Evolutionary conservation across 2,797 vertebrate species (phyloP).

Genomic region (Trachurus trachurus): DNA sequence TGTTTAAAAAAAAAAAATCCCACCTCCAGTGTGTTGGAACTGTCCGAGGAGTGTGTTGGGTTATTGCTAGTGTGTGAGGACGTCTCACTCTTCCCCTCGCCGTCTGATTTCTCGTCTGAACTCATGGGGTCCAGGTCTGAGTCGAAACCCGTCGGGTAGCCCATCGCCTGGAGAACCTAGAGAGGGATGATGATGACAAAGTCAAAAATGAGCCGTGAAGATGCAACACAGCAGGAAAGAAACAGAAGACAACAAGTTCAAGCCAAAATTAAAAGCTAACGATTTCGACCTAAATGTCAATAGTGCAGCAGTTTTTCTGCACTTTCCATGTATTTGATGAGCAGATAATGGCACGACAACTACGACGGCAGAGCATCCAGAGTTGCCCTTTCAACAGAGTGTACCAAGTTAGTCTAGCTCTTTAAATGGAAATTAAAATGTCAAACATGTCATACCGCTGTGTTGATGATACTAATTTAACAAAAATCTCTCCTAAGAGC

Average conservation of each 20-base stretch:
- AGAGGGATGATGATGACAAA: not conserved
- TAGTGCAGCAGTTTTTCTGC: not conserved
- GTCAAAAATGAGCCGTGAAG: not conserved
- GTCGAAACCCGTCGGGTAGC: slow-evolving; percentile 98
- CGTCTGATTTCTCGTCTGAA: slow-evolving; percentile 98
- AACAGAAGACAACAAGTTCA: not conserved
- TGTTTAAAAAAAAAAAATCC: not conserved
- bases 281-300: not conserved
- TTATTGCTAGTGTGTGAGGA: slow-evolving; percentile 97
- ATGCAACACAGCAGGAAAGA: not conserved
- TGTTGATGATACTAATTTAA: not conserved
- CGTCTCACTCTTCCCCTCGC: slow-evolving; percentile 96
- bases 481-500: not conserved
- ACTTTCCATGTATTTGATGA: not conserved
- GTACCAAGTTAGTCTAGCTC: not conserved
- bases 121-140: slow-evolving; percentile 97
- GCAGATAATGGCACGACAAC: not conserved
- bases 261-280: not conserved
- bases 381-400: not conserved
- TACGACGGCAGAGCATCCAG: not conserved
- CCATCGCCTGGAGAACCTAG: slow-evolving; percentile 98
- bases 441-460: no score
- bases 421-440: not conserved
- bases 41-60: slow-evolving; percentile 93
- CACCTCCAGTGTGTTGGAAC: slow-evolving; percentile 97